A percentile compares a stretch with the other conserved stretches of the same genome.
These are phyloP conservation scores for Litocranius walleri DNA, from an alignment of 2,113 vertebrate species.

Conservation along the genomic window DNA sequence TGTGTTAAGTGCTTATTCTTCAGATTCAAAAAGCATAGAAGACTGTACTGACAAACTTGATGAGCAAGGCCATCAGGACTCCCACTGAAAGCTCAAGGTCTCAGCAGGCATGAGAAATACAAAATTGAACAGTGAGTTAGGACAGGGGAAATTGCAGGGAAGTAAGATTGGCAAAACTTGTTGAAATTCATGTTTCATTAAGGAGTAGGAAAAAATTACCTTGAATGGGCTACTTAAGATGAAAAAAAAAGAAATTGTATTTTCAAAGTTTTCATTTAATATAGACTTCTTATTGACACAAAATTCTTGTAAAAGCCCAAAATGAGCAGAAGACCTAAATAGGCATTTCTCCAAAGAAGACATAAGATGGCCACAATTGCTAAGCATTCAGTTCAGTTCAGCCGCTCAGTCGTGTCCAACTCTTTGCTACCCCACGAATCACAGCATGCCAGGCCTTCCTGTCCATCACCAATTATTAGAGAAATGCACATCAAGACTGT, in stretches of 20 bases:
- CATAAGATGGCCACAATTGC: not conserved
- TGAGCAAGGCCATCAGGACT: not conserved
- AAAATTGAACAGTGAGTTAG: not conserved
- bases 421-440: no score
- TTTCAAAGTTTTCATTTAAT: not conserved
- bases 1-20: constrained; percentile 20
- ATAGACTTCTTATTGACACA: not conserved
- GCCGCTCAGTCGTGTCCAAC: no score
- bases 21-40: constrained; percentile 7
- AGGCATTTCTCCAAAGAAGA: not conserved
- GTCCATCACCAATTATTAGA: no score
- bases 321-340: not conserved
- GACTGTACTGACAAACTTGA: not conserved
- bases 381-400: not conserved
- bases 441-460: no score
- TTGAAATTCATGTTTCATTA: not conserved
- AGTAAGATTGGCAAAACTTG: not conserved
- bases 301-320: not conserved
- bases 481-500: no score
- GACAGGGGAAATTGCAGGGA: not conserved
- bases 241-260: not conserved
- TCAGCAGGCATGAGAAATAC: not conserved
- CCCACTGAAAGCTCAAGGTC: not conserved
- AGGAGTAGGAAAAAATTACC: not conserved
- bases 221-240: not conserved